phyloP scores from a whole-genome alignment of 2,797 vertebrate species.

The Sebastes reedi region DNA sequence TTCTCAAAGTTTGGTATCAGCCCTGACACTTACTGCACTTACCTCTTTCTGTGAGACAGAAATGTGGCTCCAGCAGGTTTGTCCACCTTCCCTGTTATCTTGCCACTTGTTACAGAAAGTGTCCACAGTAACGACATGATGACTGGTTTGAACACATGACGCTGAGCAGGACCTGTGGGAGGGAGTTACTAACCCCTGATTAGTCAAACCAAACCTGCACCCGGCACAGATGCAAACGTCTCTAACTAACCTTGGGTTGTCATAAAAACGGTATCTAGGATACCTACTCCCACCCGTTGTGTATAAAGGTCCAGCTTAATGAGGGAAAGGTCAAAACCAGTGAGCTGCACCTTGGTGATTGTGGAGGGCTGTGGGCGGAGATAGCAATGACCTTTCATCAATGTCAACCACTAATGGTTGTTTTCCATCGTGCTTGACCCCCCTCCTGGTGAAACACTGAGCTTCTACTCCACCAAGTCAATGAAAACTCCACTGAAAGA shows the following conservation, averaged over 20 bases:
- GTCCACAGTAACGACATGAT: neutral
- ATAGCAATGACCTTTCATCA: conserved; percentile 47
- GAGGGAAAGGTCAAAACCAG: conserved; percentile 22
- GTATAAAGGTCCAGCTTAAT: conserved; percentile 29
- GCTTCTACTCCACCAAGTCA: neutral
- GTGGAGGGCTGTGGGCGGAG: conserved; percentile 31
- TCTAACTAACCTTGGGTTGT: neutral
- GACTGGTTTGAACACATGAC: neutral
- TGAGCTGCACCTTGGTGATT: conserved; percentile 40
- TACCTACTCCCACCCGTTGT: neutral
- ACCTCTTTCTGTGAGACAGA: neutral
- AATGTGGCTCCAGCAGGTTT: neutral
- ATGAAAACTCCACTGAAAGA: neutral
- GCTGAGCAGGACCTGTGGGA: neutral
- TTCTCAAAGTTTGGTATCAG: neutral
- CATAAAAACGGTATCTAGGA: conserved; percentile 40
- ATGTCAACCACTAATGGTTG: conserved; percentile 3
- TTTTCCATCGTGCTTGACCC: neutral
- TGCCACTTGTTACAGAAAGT: neutral
- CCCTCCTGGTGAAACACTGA: neutral
- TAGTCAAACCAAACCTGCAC: neutral
- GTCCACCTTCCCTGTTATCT: neutral
- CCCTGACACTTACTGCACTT: neutral
- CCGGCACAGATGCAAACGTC: neutral
- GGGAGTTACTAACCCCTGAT: neutral